Percentiles rank a stretch among this genome's conserved stretches.
phyloP scores from a whole-genome alignment of 2,888 invertebrate species.

The Polydrusus cervinus region DNA sequence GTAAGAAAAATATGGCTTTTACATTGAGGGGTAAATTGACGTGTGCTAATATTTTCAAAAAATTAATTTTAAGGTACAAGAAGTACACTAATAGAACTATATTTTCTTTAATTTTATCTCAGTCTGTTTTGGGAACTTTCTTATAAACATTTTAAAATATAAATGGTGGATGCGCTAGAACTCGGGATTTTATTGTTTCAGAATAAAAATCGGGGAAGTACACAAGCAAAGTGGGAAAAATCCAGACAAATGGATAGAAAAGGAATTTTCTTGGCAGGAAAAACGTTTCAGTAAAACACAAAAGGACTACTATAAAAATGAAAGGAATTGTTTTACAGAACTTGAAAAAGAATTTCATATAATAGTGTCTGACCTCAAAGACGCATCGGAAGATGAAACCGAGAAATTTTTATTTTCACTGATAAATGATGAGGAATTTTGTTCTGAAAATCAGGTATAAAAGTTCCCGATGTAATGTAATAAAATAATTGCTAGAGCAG shows the following conservation, averaged over 20 bases:
- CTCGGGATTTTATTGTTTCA: constrained; percentile 50
- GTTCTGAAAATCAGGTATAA: constrained; percentile 55
- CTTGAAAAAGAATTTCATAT: constrained; percentile 76
- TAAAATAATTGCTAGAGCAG: no score
- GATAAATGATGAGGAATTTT: constrained; percentile 75
- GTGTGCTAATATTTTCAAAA: no score
- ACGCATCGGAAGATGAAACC: constrained; percentile 59
- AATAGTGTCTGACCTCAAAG: constrained; percentile 66
- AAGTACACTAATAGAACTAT: no score
- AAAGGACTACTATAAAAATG: constrained; percentile 75
- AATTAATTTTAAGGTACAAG: no score
- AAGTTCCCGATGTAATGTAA: no score
- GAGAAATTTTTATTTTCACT: constrained; percentile 74
- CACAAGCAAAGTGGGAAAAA: constrained; percentile 43
- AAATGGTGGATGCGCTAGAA: constrained; percentile 18
- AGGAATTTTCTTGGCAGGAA: constrained; percentile 81
- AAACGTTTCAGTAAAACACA: constrained; percentile 80
- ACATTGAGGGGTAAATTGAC: no score
- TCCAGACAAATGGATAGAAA: constrained; percentile 60
- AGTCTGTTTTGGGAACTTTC: no score
- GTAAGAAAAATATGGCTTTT: constrained; percentile 66
- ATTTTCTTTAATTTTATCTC: no score
- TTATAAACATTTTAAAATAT: no score
- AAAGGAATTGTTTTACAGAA: constrained; percentile 77
- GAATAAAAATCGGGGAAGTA: constrained; percentile 58